Base-by-base conservation (phyloP, 2,888 invertebrate species). In the Drosophila koepferae region DNA sequence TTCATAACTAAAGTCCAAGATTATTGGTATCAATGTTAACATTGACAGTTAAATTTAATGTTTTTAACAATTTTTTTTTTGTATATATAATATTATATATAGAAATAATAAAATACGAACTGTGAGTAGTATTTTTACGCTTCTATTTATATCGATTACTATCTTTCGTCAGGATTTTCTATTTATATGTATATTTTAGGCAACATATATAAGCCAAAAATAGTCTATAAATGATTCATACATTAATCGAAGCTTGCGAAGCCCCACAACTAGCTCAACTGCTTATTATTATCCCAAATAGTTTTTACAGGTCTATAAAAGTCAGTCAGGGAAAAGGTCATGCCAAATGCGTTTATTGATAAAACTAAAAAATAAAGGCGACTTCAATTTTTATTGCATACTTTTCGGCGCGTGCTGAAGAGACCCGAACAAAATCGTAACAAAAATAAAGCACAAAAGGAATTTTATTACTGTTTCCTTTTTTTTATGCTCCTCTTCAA, bases 271-370 rank as follows among this genome's bases (percentile, higher is more conserved):
- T 41, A n/a, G 20, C 20, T 8, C 28, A 41, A 7, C 1, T 18
- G 31, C 36, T 40, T 9, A 31, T n/a, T 49, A 31, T n/a, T 49
- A 49, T 51, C 41, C 53, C 46, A 66, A 51, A n/a, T 46, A 56
- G 18, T 48, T 49, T 61, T 56, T 18, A 53, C 56, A 46, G 18
- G 18, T 18, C 34, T 46, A 73, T 74, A 64, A 74, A 77, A 56
- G 38, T 31, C n/a, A 20, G 14, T 18, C 36, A 5, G 51, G 48
- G 16, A 23, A 64, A 59, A 55, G 40, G 49, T 23, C 28, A 20
- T 51, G 56, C 44, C 55, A 74, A 78, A 72, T 80, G 72, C 68
- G 80, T 76, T 80, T 78, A 78, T 78, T 80, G 78, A 78, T 69
- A 78, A 79, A 78, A 80, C 78, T 63, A 28, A 63, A 59, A 56